Base-by-base conservation (phyloP, 2,888 invertebrate genomes). In the Mythimna vitellina region DNA sequence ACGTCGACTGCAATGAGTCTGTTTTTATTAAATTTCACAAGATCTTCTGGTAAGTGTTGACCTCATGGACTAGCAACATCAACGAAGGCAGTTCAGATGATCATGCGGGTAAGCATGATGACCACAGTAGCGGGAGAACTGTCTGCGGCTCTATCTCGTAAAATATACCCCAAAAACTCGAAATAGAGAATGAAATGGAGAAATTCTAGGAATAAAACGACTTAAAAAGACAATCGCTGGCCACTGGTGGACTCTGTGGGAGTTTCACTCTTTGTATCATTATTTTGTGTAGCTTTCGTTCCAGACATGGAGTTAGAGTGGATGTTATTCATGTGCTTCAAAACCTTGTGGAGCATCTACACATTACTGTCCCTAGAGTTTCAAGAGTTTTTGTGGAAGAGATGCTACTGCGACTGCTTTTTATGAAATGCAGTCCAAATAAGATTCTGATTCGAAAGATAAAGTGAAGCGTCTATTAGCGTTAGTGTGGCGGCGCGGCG, bases 381-480 rank as follows among this genome's bases (percentile, higher is more conserved):
- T 12, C 22, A 46, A 20, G 1, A 9, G 20, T 20, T 32, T 65
- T 46, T 3, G 32, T 22, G 25, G 20, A 14, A n/a, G 1, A 17
- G 10, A 5, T 38, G 22, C 0, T 25, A 7, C 17, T 29, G 25
- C 8, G 10, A 1, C 38, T 68, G 12, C n/a, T 9, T 51, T n/a
- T 63, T 46, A 35, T 61, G 20, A 75, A 61, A 51, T 22, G 9
- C 38, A 38, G 54, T 65, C 49, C 46, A 54, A 67, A 54, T 70
- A 70, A 46, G 54, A 53, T 66, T n/a, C n/a, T 14, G 12, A 35
- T 57, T 35, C 38, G 46, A 51, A n/a, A 51, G n/a, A 29, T 56
- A 25, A 58, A 78, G 46, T 22, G 42, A 25, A 25, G 29, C 25
- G 51, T 58, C 46, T 76, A 64, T 64, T 58, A 73, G 80, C 57